These are phyloP conservation scores for Colostygia pectinataria DNA, from an alignment of 2,888 invertebrate species.

Conservation along the genomic window DNA sequence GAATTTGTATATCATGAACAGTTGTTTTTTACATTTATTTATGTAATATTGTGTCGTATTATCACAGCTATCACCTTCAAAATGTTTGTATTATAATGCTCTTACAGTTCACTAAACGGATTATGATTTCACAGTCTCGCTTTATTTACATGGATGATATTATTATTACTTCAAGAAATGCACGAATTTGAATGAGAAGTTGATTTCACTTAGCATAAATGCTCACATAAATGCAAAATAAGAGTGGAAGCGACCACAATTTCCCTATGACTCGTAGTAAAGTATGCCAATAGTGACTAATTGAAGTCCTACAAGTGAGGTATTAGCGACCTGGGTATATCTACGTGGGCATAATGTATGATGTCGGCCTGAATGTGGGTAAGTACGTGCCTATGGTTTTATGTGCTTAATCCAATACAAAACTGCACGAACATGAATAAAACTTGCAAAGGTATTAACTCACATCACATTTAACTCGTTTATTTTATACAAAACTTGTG, in stretches of 20 bases:
- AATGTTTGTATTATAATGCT: background rate
- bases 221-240: slow-evolving; percentile 25
- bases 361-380: slow-evolving; percentile 32
- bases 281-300: slow-evolving; percentile 71
- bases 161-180: background rate
- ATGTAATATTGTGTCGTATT: background rate
- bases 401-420: slow-evolving; percentile 57
- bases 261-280: slow-evolving; percentile 45
- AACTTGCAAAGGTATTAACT: slow-evolving; percentile 16
- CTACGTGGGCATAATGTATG: slow-evolving; percentile 33
- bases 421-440: slow-evolving; percentile 27
- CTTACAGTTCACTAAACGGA: slow-evolving; percentile 1
- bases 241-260: slow-evolving; percentile 41
- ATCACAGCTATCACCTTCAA: background rate
- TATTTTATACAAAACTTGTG: background rate
- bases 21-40: background rate
- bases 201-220: slow-evolving; percentile 3
- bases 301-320: slow-evolving; percentile 68
- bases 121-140: background rate
- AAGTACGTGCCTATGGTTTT: slow-evolving; percentile 39
- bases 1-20: slow-evolving; percentile 54
- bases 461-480: background rate
- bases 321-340: slow-evolving; percentile 53
- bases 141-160: slow-evolving; percentile 1
- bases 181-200: background rate